These are phyloP conservation scores for Marcusenius ussheri DNA, from an alignment of 2,113 vertebrate genomes.

Conservation along the genomic window DNA sequence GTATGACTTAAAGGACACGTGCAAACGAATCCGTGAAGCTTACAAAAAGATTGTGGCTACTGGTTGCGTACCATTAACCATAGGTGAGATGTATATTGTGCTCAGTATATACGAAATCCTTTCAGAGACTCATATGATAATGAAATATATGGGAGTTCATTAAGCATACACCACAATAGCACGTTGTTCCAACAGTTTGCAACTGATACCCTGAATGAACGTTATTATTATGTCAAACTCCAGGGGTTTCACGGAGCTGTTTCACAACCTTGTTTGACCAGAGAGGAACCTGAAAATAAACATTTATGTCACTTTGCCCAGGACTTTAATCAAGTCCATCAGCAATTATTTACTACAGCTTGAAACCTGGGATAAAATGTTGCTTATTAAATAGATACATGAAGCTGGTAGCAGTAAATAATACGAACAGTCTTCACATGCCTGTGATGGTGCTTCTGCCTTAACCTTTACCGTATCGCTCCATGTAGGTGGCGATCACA, in stretches of 20 bases:
- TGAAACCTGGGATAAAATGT: neutral
- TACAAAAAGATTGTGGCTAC: constrained; percentile 61
- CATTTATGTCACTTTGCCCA: neutral
- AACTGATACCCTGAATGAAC: neutral
- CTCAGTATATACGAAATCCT: neutral
- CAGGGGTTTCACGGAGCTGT: neutral
- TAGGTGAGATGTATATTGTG: constrained; percentile 64
- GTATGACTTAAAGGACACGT: constrained; percentile 79
- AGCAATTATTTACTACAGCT: constrained; percentile 6
- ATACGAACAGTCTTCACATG: neutral
- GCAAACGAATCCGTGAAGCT: constrained; percentile 67
- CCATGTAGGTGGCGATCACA: constrained; percentile 83
- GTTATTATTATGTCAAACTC: neutral
- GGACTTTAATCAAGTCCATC: neutral
- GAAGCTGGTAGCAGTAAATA: neutral
- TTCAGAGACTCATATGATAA: neutral
- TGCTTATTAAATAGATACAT: neutral
- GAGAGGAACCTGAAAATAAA: neutral
- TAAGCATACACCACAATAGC: neutral
- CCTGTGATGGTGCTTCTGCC: neutral
- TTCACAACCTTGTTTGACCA: neutral
- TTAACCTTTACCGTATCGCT: constrained; percentile 5
- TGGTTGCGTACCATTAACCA: constrained; percentile 74
- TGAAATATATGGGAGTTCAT: neutral
- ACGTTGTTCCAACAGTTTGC: neutral